Base-by-base conservation (phyloP, 37 sponge, comb jelly and placozoan species). In the Eunapius fragilis region DNA sequence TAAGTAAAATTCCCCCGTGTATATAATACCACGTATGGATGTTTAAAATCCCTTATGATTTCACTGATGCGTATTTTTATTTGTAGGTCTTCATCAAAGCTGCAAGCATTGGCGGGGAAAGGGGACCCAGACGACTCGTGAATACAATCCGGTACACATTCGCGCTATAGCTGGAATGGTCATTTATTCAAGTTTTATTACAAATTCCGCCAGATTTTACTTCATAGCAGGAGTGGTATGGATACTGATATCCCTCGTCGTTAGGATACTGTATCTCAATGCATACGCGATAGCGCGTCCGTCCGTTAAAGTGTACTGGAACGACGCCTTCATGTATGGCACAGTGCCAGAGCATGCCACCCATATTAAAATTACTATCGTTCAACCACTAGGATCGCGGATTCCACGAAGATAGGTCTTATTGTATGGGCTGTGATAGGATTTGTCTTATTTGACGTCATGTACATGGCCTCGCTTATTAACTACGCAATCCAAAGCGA, bases 401-500 rank as follows among this genome's bases (percentile, higher is more conserved):
- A 28, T 0, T 30, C 45, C 25, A 77, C 48, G 9, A 84, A 87
- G 78, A 74, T 76, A 6, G 68, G 37, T 0, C 77, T 92, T 37
- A 71, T 87, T 2, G 35, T 87, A 1, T 30, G 87, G n/a, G 76
- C 76, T 58, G 71, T 92, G 34, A 22, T 84, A 75, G 92, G 92
- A 37, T 92, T 92, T 70, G 75, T 92, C 72, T 71, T 84, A 36
- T 87, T 92, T 30, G 92, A 92, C 88, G 12, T 85, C 38, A 82
- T 92, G 37, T 92, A 92, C 72, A 58, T 87, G 47, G 85, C 85
- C 23, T 88, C 92, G 0, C 77, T 92, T 25, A 71, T 92, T 41
- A 92, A 92, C 88, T 87, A 92, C 31, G 85, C 88, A 41, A 79
- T 80, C 7, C 92, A 92, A 77, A 85, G 88, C 71, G 92, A 92